Conservation (phyloP, 2,797 vertebrate species). For the Ficedula albicollis region DNA sequence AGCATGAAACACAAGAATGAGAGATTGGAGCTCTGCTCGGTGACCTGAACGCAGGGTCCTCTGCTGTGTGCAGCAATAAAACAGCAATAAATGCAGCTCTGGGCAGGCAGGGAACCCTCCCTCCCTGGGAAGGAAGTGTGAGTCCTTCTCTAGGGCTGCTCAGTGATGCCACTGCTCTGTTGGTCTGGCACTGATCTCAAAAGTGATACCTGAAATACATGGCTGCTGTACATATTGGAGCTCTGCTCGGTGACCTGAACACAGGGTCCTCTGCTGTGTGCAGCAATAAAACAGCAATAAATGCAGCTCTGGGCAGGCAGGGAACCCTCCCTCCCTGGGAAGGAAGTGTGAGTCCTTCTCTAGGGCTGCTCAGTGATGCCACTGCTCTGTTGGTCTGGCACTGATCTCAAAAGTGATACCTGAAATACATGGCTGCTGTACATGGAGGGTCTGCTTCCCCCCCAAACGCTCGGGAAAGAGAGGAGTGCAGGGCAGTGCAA, state of each 20-base stretch:
- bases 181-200: not conserved
- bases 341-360: fast-evolving
- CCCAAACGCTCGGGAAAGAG: fast-evolving
- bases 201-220: not conserved
- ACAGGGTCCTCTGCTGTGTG: fast-evolving
- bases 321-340: not conserved
- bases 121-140: fast-evolving
- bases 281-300: not conserved
- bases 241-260: not conserved
- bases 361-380: not conserved
- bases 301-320: not conserved
- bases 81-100: not conserved
- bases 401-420: not conserved
- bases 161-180: not conserved
- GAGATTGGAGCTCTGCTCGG: not conserved
- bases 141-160: not conserved
- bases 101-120: not conserved
- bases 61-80: not conserved
- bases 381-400: not conserved
- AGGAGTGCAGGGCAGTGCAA: not conserved
- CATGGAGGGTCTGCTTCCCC: not conserved
- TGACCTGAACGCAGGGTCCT: fast-evolving
- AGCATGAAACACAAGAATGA: not conserved
- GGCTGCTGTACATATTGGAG: not conserved
- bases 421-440: not conserved